Evolutionary conservation across 2,113 vertebrate species (phyloP), one percentile per base, ranked within the genome.

Genomic region (Nematolebias whitei): DNA sequence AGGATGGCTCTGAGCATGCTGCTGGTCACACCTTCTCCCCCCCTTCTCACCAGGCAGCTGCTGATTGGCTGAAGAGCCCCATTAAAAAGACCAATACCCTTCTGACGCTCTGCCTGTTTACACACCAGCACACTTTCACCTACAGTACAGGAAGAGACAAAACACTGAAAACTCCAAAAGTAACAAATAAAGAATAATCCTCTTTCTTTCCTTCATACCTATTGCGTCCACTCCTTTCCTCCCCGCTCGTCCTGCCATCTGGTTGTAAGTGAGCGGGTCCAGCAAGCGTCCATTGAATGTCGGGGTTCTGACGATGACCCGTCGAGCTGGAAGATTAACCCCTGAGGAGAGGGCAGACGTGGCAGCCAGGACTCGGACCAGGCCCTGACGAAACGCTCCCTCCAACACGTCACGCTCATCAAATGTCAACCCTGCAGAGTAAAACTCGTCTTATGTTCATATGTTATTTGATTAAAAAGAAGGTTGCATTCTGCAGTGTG

Each of bases 261-360:
- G 97, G 81, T 95, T 98, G 74, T 99, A 99, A 18, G 97, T 94
- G 59, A 97, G 94, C n/a, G 95, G 86, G 78, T 98, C 95, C 83
- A 99, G 85, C 72, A 93, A 82, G 24, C 54, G 94, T 49, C 96
- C 95, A 6, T 94, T 94, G 55, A 99, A 99, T 23, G 93, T 71
- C 3, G 98, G 98, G 1, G 95, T 96, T 40, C 97, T 92, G 71
- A 99, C 95, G 76, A 99, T 96, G 62, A 99, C 96, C 52, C 97
- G 91, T 14, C 95, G 95, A 1, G 96, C 98, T 12, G 98, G 97
- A n/a, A 99, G 90, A 83, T 99, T 99, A 54, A 99, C 96, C 7
- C 98, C 97, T 9, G 97, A 99, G 0, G 98, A 99, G 24, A 99
- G 93, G 0, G 98, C 99, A 18, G 96, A 99, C 7, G 97, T 99